Evolutionary conservation across 2,888 invertebrate species (phyloP).

Genomic region (Acanthoscelides obtectus): DNA sequence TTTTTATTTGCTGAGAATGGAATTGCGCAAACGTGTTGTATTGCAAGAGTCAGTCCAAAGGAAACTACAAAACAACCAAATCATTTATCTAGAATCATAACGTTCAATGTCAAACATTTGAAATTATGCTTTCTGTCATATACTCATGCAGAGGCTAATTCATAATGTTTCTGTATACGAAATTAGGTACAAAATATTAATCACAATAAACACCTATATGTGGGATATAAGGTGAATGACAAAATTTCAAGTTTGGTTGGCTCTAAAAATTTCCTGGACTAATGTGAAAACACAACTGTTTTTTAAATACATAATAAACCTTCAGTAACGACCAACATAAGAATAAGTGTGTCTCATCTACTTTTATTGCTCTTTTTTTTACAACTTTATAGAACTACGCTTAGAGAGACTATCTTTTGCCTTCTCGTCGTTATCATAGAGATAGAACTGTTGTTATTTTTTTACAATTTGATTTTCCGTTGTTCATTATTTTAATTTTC

Average conservation of each 20-base stretch:
- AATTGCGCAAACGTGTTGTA: background rate
- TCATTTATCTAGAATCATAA: no score
- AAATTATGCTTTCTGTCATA: no score
- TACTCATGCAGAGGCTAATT: no score
- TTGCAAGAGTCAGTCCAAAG: background rate
- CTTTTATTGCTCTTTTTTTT: constrained; percentile 11
- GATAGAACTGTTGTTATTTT: constrained; percentile 25
- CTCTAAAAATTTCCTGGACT: background rate
- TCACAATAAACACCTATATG: no score
- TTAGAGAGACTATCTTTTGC: constrained; percentile 21
- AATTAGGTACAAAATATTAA: background rate
- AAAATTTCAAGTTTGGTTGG: background rate
- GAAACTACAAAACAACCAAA: background rate
- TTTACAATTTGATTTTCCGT: constrained; percentile 18
- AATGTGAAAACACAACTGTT: background rate
- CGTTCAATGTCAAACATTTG: no score
- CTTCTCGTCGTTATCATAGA: constrained; percentile 19
- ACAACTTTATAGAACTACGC: constrained; percentile 17
- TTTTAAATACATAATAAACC: background rate
- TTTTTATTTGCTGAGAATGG: background rate
- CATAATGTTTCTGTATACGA: background rate
- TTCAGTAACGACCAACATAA: constrained; percentile 12
- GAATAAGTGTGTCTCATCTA: constrained; percentile 9
- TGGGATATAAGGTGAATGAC: no score
- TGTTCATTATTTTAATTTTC: constrained; percentile 9